Percentiles rank a stretch among this genome's conserved stretches.
Evolutionary conservation across 1,140 invertebrate genomes (phyloP).

Genomic region (Kradibia gibbosae): DNA sequence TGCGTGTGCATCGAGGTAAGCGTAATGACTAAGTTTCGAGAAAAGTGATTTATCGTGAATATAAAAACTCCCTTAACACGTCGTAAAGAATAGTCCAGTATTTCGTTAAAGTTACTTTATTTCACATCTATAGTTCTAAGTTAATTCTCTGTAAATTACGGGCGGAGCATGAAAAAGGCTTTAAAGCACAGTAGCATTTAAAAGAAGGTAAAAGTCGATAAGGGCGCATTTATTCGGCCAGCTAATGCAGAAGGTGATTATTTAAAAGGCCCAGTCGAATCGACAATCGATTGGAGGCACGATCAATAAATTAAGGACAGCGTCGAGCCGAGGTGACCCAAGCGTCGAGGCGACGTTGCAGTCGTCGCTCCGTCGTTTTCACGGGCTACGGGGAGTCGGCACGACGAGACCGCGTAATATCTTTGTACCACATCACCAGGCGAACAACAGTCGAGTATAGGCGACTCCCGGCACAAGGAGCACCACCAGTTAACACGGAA

Average conservation of each 20-base stretch:
- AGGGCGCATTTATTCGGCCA: not conserved
- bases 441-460: too few species aligned
- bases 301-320: not conserved
- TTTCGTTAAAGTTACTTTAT: constrained; percentile 17
- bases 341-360: too few species aligned
- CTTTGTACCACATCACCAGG: too few species aligned
- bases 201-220: not conserved
- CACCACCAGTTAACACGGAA: too few species aligned
- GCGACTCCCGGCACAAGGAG: too few species aligned
- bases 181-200: not conserved
- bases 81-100: constrained; percentile 18
- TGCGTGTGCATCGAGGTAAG: too few species aligned
- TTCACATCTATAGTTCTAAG: constrained; percentile 4
- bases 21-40: not conserved
- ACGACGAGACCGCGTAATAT: too few species aligned
- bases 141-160: constrained; percentile 17
- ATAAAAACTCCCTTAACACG: constrained; percentile 18
- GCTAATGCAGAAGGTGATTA: not conserved
- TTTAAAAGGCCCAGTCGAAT: not conserved
- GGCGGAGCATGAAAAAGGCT: not conserved
- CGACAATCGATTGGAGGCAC: not conserved
- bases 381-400: too few species aligned
- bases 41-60: not conserved
- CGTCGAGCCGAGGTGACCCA: not conserved
- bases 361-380: too few species aligned